Base-by-base conservation (phyloP, 2,888 invertebrate species). In the Ceratothoa steindachneri region DNA sequence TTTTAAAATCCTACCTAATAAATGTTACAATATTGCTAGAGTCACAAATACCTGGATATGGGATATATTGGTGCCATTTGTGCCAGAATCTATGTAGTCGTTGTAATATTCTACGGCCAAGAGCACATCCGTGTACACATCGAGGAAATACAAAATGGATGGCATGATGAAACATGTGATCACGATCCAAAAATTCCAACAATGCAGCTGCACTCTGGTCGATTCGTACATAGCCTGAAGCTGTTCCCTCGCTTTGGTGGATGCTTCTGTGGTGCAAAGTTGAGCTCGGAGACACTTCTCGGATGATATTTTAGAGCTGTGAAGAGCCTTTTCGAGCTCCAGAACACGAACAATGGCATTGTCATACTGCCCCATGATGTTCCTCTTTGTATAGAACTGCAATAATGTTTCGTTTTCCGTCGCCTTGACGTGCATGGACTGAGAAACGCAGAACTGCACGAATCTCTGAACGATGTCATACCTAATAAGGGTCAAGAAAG, bases 171-270 rank as follows among this genome's bases (percentile, higher is more conserved):
- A 60, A 24, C 60, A 60, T 12, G 22, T 60, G 27, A 60, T n/a
- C n/a, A 24, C 27, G 2, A 60, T 2, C 60, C 60, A 60, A 60
- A 60, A 2, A 24, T 60, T 24, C 60, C 60, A 60, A 24, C 19
- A 60, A 24, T 60, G 19, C 1, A 60, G 24, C 27, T 60, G 60
- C 22, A 60, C 19, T 24, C 24, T 24, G 19, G 60, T 60, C 24
- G 60, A 60, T 24, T 60, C 60, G 27, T 60, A 60, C 60, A 60
- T 60, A 24, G 60, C 60, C 24, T 60, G 3, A n/a, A 60, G 24
- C 27, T 60, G 60, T 24, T 60, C 60, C 60, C 60, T 60, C 22
- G 60, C 60, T 24, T 60, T 60, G 12, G 60, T 60, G 12, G 60
- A 60, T 24, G 60, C 60, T 24, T 60, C 19, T 24, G 60, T 60